These are phyloP conservation scores for Lucilia sericata DNA, from an alignment of 1,140 invertebrate genomes.

Conservation along the genomic window DNA sequence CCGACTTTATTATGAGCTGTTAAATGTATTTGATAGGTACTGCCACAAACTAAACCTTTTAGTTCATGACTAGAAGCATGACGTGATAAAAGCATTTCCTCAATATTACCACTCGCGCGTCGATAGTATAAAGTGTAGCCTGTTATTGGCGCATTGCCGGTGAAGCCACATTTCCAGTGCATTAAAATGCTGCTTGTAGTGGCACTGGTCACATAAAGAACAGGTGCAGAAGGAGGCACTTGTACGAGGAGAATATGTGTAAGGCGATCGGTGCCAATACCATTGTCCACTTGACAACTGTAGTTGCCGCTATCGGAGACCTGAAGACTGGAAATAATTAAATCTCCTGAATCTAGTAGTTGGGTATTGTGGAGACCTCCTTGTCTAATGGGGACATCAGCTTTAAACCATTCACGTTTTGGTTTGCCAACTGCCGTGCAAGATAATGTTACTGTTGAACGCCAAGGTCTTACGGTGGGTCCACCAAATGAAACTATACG, in stretches of 20 bases:
- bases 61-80: constrained; percentile 77
- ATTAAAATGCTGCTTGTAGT: constrained; percentile 78
- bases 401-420: constrained; percentile 76
- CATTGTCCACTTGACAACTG: constrained; percentile 81
- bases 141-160: constrained; percentile 76
- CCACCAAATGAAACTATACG: constrained; percentile 79
- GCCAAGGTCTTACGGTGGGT: constrained; percentile 75
- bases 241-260: constrained; percentile 75
- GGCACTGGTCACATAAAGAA: constrained; percentile 79
- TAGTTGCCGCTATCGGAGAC: constrained; percentile 80
- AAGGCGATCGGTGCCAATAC: constrained; percentile 76
- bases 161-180: constrained; percentile 79
- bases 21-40: constrained; percentile 79
- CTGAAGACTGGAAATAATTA: constrained; percentile 75
- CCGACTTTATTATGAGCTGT: constrained; percentile 81
- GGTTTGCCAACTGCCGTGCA: constrained; percentile 78
- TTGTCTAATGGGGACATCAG: constrained; percentile 69
- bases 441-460: constrained; percentile 73
- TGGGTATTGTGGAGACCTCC: constrained; percentile 72
- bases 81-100: constrained; percentile 75
- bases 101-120: constrained; percentile 74
- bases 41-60: constrained; percentile 79
- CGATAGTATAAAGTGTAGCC: constrained; percentile 78
- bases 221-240: constrained; percentile 77
- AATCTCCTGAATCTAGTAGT: constrained; percentile 74